A percentile compares a stretch with the other conserved stretches of the same genome.
phyloP scores from a whole-genome alignment of 2,113 vertebrate species.

The Phaetusa simplex region DNA sequence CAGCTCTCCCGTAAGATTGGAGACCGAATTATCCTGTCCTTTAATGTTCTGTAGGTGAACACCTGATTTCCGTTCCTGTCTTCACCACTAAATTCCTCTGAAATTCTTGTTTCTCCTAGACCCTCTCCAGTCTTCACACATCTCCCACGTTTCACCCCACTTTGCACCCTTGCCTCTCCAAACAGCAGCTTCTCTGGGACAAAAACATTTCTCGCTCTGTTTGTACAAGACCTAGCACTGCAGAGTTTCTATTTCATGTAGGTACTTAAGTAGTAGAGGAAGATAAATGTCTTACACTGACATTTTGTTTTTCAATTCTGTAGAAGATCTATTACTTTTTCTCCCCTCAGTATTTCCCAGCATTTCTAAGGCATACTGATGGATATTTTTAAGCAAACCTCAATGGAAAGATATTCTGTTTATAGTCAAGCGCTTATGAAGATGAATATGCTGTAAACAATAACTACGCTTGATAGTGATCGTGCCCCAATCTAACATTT shows the following conservation, averaged over 20 bases:
- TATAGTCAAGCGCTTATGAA: conserved; percentile 40
- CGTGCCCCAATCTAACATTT: not conserved
- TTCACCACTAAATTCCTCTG: not conserved
- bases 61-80: not conserved
- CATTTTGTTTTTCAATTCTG: not conserved
- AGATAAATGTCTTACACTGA: not conserved
- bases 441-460: conserved; percentile 62
- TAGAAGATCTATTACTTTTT: not conserved
- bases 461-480: not conserved
- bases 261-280: not conserved
- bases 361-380: not conserved
- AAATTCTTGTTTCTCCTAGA: not conserved
- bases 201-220: not conserved
- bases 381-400: conserved; percentile 25
- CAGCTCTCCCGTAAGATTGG: not conserved
- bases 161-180: not conserved
- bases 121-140: not conserved
- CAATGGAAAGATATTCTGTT: conserved; percentile 20
- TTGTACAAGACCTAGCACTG: not conserved
- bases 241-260: not conserved
- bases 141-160: not conserved
- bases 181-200: not conserved
- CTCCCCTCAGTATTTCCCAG: not conserved
- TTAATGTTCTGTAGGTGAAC: not conserved
- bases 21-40: not conserved